Conservation (phyloP, 2,797 vertebrate species). For the Lates japonicus region DNA sequence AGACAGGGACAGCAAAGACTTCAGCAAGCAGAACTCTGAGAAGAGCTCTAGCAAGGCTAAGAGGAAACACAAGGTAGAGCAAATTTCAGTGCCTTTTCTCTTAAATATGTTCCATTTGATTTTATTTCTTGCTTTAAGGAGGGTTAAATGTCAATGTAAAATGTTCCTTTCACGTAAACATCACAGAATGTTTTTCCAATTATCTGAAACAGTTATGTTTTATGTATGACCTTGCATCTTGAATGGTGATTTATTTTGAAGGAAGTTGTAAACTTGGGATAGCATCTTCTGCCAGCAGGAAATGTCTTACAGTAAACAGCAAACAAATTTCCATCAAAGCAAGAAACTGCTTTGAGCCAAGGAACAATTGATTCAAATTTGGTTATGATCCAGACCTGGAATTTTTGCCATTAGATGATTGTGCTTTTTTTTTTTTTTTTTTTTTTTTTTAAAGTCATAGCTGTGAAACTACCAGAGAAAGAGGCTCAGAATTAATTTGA, state of each 20-base stretch:
- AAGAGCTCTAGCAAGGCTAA: constrained; percentile 93
- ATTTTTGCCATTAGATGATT: constrained; percentile 12
- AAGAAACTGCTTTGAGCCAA: constrained; percentile 36
- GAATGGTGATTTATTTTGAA: neutral
- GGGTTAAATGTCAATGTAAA: neutral
- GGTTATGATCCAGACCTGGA: constrained; percentile 31
- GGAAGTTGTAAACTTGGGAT: neutral
- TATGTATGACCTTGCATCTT: neutral
- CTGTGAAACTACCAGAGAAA: constrained; percentile 13
- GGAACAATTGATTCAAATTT: constrained; percentile 42
- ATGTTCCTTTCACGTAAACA: neutral
- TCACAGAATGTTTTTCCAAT: neutral
- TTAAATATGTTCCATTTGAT: neutral
- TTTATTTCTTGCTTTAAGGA: neutral
- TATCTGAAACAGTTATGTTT: neutral
- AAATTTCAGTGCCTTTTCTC: neutral
- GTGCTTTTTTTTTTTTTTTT: constrained; percentile 12
- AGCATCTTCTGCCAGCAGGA: neutral
- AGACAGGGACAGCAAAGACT: constrained; percentile 91
- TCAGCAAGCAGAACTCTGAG: constrained; percentile 91
- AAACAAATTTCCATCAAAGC: constrained; percentile 39
- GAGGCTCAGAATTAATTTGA: neutral
- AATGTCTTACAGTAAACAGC: constrained; percentile 19
- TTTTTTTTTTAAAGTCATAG: neutral
- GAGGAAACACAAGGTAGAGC: constrained; percentile 94